Percentiles rank a stretch among this genome's conserved stretches.
Conservation (phyloP, 2,797 vertebrate species). For the Nannoperca australis region DNA sequence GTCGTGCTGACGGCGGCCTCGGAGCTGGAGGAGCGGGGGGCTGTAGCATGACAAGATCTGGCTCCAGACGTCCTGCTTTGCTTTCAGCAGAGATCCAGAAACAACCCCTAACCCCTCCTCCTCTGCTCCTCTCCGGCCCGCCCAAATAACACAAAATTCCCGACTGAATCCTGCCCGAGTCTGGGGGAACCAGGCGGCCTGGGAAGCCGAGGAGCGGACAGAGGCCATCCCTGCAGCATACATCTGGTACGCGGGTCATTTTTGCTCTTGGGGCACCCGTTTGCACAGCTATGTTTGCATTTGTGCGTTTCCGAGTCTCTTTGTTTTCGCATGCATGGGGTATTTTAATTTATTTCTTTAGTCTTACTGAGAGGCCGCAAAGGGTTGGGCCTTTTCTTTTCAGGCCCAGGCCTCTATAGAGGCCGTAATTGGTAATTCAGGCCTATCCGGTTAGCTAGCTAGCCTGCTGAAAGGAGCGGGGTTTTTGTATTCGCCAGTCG, state of each 20-base stretch:
- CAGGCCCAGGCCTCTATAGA: conserved; percentile 76
- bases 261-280: conserved; percentile 29
- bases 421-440: conserved; percentile 70
- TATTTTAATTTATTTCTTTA: conserved; percentile 64
- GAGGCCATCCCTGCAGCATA: conserved; percentile 84
- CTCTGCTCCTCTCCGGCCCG: conserved; percentile 90
- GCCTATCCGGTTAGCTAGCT: conserved; percentile 67
- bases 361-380: conserved; percentile 74
- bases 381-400: conserved; percentile 80
- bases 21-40: conserved; percentile 91
- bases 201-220: conserved; percentile 80
- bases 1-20: conserved; percentile 95
- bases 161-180: conserved; percentile 88
- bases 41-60: conserved; percentile 88
- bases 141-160: conserved; percentile 87
- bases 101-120: conserved; percentile 91
- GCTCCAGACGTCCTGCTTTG: conserved; percentile 83
- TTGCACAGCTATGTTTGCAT: conserved; percentile 38
- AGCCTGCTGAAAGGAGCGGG: conserved; percentile 1
- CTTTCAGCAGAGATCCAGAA: conserved; percentile 86
- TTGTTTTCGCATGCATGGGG: conserved; percentile 67
- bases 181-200: conserved; percentile 87
- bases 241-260: conserved; percentile 80
- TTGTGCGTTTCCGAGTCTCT: conserved; percentile 27
- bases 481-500: not conserved